Base-by-base conservation (phyloP, 37 sponge, comb jelly and placozoan genomes). In the Spongilla lacustris region DNA sequence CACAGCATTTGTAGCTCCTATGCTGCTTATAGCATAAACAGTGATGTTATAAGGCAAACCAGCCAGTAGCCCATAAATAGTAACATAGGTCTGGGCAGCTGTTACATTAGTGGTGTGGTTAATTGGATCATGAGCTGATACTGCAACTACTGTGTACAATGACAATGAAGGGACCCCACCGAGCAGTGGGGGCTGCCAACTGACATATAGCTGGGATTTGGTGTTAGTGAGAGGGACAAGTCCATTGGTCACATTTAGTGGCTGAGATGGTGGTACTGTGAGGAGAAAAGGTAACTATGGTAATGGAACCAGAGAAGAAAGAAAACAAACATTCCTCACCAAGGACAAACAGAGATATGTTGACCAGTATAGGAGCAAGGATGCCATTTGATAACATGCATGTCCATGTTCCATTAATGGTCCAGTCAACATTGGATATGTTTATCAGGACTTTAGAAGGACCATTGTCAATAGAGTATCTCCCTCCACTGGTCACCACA, bases 321-420 rank as follows among this genome's bases (percentile, higher is more conserved):
- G 4, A 46, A 4, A 46, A 8, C 4, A 46, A 46, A 8, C 4
- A 10, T 8, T 46, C 46, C 46, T 46, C 11, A 58, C 58, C 58
- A 58, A 58, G 12, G 21, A 58, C 19, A 58, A 58, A 14, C 58
- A 58, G 11, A 19, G 19, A 17, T 17, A 58, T 58, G 58, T 58
- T 58, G 14, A 58, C 58, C 19, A 17, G 0, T 6, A 17, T 17
- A 17, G 58, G 11, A 17, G 58, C 14, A 58, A 58, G 19, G 4
- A 58, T 58, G 1, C 58, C 58, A 58, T 58, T 58, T 1, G 12
- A 17, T 17, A 78, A 8, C 4, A 37, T 77, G 36, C 85, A 85
- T 0, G 17, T 77, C 85, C 85, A 85, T 1, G 33, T 68, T 9
- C 85, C 85, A 9, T 69, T 36, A 69, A 68, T 71, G 1, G 5